Base-by-base conservation (phyloP, 1,140 invertebrate species). In the Pseudomyrmex concolor region DNA sequence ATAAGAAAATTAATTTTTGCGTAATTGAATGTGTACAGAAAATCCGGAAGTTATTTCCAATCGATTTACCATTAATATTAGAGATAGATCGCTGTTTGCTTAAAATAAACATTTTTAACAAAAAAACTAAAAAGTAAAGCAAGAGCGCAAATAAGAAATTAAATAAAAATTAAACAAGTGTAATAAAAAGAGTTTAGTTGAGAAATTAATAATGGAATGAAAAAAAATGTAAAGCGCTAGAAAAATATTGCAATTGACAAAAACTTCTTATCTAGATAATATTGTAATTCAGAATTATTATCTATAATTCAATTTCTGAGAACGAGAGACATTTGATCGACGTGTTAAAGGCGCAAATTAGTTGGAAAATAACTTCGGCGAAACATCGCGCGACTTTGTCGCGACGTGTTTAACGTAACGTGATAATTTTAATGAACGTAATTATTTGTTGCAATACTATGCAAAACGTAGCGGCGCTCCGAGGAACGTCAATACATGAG, bases 381-480 rank as follows among this genome's bases (percentile, higher is more conserved):
- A 45, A 57, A 57, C 19, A 19, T 60, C 50, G 15, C 10, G 59
- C 22, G 34, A 50, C n/a, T 60, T 50, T 50, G 43, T 48, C 43
- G 13, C 17, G 19, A 59, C 55, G 15, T 70, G 48, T 19, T 71
- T 71, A 59, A n/a, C 15, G 45, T 43, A 7, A 13, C 19, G 10
- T 71, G 48, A 50, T 60, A 59, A 80, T 71, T 80, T 80, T 70
- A 59, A 80, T 80, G 59, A 71, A 77, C 9, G 50, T 45, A 68
- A 77, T 77, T 57, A 25, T 68, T 55, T 55, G 74, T 22, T 22
- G 62, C 25, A 55, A 59, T 15, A 62, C 34, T 59, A 19, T 25
- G 48, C 51, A 45, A 57, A 43, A 13, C 63, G 45, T 68, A 59
- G 15, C 54, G 25, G 4, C 19, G 17, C 34, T 34, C 34, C 22